Base-by-base conservation (phyloP, 2,797 vertebrate species). In the Thunnus albacares region DNA sequence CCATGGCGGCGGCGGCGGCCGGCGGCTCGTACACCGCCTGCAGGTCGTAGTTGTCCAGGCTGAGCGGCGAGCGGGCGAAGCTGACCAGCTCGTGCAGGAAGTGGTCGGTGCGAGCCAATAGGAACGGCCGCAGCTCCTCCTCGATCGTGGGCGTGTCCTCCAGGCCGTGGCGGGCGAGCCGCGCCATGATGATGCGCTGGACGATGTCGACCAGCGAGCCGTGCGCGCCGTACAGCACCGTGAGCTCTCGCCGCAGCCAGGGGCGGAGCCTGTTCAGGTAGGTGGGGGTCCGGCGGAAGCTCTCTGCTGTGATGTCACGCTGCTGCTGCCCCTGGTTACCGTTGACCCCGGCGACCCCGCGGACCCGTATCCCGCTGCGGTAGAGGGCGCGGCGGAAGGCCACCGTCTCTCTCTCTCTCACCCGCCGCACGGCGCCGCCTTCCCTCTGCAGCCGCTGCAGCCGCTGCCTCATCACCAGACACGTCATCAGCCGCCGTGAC, bases 31-130 rank as follows among this genome's bases (percentile, higher is more conserved):
- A 98, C 74, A 95, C 95, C 1, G 97, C 97, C 9, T 96, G 96
- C 6, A 96, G 93, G 77, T 98, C 97, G 15, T 97, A 98, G 0
- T 88, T 94, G 4, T 97, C 97, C 79, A 98, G 90, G 59, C 94
- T 95, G 86, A 97, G 97, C 3, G 96, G 96, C 43, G 97, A 97
- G 41, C 96, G 95, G 1, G 97, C 97, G 73, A 97, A 98, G 87
- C 95, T 96, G 67, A 96, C 93, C 77, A 98, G 95, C 71, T 98
- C 97, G 2, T 98, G 97, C 70, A 98, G 82, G 90, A 98, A 98
- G 87, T 98, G 97, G 5, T 97, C 96, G 0, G 97, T 97, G 51
- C 96, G 95, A 9, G 96, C 95, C 80, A 97, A 83, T 49, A 98
- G 84, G 90, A 97, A 98, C 0, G 97, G 97, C 4, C 96, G 96